A percentile compares a stretch with the other conserved stretches of the same genome.
phyloP scores from a whole-genome alignment of 2,888 invertebrate genomes.

The Petrolisthes manimaculis region DNA sequence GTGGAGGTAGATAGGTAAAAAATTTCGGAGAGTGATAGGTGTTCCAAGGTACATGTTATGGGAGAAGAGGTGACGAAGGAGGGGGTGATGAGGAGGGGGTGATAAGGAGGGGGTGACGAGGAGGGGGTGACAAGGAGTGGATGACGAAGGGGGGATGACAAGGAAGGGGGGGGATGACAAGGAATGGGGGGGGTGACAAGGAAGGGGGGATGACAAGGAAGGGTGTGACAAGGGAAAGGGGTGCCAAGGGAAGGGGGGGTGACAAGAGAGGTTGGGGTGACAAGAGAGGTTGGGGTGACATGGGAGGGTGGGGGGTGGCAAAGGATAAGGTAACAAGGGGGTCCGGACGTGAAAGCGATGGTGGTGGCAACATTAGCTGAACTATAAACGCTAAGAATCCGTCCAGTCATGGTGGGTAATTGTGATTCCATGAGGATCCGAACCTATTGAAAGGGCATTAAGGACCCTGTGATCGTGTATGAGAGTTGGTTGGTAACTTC shows the following conservation, averaged over 20 bases:
- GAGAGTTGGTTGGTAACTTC: too few species aligned
- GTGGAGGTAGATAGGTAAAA: neutral
- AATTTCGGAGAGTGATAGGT: neutral
- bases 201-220: neutral
- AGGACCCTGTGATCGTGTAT: too few species aligned
- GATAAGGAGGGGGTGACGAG: neutral
- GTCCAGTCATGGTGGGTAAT: constrained; percentile 59
- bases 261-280: neutral
- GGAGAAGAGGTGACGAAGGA: neutral
- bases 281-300: neutral
- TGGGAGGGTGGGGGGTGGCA: neutral
- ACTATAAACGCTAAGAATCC: constrained; percentile 44
- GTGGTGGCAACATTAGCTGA: constrained; percentile 25
- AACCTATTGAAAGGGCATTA: constrained; percentile 60
- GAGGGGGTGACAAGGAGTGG: neutral
- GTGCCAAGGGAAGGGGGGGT: neutral
- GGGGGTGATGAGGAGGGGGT: neutral
- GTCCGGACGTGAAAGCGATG: constrained; percentile 4
- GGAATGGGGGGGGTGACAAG: neutral
- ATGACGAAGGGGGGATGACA: too few species aligned
- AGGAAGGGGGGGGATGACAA: too few species aligned
- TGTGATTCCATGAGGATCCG: constrained; percentile 61
- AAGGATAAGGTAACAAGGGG: neutral
- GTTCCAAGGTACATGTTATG: neutral
- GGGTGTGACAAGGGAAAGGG: neutral